These are phyloP conservation scores for Pseudomyrmex flavicornis DNA, from an alignment of 1,140 invertebrate species.

Conservation along the genomic window DNA sequence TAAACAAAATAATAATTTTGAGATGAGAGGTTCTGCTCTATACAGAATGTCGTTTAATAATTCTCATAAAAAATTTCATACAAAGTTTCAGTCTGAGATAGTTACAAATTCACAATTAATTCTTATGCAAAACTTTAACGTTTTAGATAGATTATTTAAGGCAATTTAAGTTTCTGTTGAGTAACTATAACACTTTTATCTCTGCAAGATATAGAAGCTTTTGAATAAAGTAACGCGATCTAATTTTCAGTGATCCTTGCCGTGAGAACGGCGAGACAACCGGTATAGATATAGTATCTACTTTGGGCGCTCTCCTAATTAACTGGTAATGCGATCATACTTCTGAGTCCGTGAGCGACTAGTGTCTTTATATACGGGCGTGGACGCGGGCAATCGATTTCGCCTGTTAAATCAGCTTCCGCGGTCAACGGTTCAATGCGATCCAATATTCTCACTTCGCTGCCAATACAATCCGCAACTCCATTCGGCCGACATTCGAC, in stretches of 20 bases:
- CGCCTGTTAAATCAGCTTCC: slow-evolving; percentile 77
- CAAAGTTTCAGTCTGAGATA: too few species aligned
- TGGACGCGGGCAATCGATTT: slow-evolving; percentile 69
- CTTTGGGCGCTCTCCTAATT: slow-evolving; percentile 32
- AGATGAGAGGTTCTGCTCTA: too few species aligned
- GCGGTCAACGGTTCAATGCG: slow-evolving; percentile 76
- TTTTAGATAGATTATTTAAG: not conserved
- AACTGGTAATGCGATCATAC: slow-evolving; percentile 48
- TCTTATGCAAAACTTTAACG: not conserved
- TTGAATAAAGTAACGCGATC: slow-evolving; percentile 12
- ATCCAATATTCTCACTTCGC: slow-evolving; percentile 80
- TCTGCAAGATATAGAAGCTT: slow-evolving; percentile 8
- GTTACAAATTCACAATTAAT: not conserved
- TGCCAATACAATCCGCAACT: slow-evolving; percentile 76
- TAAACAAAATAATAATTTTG: too few species aligned
- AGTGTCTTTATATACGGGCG: slow-evolving; percentile 42
- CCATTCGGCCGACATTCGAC: slow-evolving; percentile 69
- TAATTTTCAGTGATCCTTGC: slow-evolving; percentile 4
- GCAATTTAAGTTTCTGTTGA: slow-evolving; percentile 4
- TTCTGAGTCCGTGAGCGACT: slow-evolving; percentile 21
- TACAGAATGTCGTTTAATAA: too few species aligned
- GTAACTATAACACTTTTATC: not conserved
- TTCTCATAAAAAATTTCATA: too few species aligned
- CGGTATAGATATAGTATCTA: slow-evolving; percentile 22
- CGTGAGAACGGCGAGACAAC: slow-evolving; percentile 11